A percentile compares a stretch with the other conserved stretches of the same genome.
These are phyloP conservation scores for Fregetta grallaria DNA, from an alignment of 2,113 vertebrate genomes.

Conservation along the genomic window DNA sequence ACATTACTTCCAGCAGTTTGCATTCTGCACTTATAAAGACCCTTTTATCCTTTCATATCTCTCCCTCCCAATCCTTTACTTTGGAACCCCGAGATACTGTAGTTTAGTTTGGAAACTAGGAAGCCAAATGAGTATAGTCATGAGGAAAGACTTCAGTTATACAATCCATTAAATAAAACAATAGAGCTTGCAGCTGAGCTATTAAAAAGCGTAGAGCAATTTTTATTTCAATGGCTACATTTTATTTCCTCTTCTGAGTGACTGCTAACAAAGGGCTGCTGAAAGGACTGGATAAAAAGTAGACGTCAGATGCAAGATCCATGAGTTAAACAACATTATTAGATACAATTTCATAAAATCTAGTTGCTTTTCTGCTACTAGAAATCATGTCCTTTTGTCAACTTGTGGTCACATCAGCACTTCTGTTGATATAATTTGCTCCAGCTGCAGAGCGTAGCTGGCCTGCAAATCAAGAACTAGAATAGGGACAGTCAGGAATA, in stretches of 20 bases:
- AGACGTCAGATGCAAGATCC: slow-evolving; percentile 87
- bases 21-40: slow-evolving; percentile 13
- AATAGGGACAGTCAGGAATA: slow-evolving; percentile 88
- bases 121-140: slow-evolving; percentile 84
- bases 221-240: slow-evolving; percentile 88
- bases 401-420: slow-evolving; percentile 90
- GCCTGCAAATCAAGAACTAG: slow-evolving; percentile 88
- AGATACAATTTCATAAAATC: slow-evolving; percentile 90
- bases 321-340: slow-evolving; percentile 89
- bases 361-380: slow-evolving; percentile 88
- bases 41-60: slow-evolving; percentile 41
- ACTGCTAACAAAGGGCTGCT: slow-evolving; percentile 86
- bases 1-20: neutral
- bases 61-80: slow-evolving; percentile 28
- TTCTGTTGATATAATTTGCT: slow-evolving; percentile 90
- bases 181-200: slow-evolving; percentile 88
- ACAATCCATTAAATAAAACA: slow-evolving; percentile 88
- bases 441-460: slow-evolving; percentile 86
- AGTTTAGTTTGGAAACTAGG: slow-evolving; percentile 79
- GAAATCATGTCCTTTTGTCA: slow-evolving; percentile 91
- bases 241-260: slow-evolving; percentile 88
- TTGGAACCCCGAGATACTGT: slow-evolving; percentile 74
- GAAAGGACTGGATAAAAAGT: slow-evolving; percentile 87
- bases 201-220: slow-evolving; percentile 88
- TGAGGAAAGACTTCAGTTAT: slow-evolving; percentile 85